Evolutionary conservation across 2,797 vertebrate genomes (phyloP).

Genomic region (Betta splendens): DNA sequence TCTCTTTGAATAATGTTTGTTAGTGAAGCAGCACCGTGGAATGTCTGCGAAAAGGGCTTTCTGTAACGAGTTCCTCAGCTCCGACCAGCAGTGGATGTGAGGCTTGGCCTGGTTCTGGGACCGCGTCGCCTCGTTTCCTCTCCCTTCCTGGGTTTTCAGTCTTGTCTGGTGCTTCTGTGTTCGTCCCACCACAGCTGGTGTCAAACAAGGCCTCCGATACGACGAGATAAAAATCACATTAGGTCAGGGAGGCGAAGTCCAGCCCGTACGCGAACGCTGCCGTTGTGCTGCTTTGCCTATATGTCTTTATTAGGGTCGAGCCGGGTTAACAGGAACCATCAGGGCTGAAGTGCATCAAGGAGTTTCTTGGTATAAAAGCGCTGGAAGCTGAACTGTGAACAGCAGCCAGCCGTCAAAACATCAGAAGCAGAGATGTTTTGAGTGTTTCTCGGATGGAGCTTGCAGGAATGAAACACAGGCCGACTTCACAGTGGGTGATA

Average conservation of each 20-base stretch:
- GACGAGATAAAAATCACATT: conserved; percentile 5
- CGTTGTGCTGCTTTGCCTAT: not conserved
- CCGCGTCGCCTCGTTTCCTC: conserved; percentile 29
- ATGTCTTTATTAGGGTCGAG: conserved; percentile 1
- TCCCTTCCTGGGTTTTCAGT: conserved; percentile 42
- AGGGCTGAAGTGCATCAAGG: too few species aligned
- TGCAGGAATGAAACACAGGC: too few species aligned
- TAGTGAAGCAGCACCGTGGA: conserved; percentile 23
- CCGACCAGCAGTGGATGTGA: conserved; percentile 16
- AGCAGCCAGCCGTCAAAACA: not conserved
- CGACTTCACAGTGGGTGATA: too few species aligned
- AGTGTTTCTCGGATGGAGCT: not conserved
- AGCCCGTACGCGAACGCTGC: not conserved
- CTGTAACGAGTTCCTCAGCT: conserved; percentile 30
- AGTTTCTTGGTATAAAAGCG: not conserved
- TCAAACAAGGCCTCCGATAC: not conserved
- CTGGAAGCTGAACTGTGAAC: conserved; percentile 1
- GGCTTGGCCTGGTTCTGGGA: conserved; percentile 32
- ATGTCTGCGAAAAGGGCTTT: conserved; percentile 37
- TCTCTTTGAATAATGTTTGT: conserved; percentile 26
- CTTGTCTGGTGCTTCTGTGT: not conserved
- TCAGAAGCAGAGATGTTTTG: not conserved
- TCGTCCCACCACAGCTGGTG: not conserved
- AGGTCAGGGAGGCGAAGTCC: not conserved
- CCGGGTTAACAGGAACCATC: not conserved